These are phyloP conservation scores for Heterodera filipjevi DNA, from an alignment of 2,888 invertebrate species.

Conservation along the genomic window DNA sequence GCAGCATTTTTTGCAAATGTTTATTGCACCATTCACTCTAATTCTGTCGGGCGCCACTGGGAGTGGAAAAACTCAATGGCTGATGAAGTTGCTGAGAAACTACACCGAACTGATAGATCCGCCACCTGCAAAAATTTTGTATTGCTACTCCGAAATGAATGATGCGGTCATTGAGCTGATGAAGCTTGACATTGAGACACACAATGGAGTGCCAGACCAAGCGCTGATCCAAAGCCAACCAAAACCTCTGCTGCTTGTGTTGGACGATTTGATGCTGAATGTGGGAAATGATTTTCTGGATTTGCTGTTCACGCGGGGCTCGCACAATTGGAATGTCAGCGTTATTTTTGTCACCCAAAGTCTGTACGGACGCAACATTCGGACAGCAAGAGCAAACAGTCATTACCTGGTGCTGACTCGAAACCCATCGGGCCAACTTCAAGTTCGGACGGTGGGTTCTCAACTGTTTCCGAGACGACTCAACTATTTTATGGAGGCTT, in stretches of 20 bases:
- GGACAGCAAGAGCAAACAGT: conserved; percentile 27
- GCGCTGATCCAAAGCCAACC: conserved; percentile 5
- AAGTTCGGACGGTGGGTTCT: conserved; percentile 24
- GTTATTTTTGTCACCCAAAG: conserved; percentile 35
- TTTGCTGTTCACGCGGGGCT: conserved; percentile 26
- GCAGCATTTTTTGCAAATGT: too few relatives aligned
- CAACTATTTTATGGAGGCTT: conserved; percentile 27
- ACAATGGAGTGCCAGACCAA: conserved; percentile 21
- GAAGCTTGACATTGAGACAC: conserved; percentile 1
- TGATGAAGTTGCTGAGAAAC: conserved; percentile 6
- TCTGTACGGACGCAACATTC: conserved; percentile 22
- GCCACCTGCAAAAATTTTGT: conserved; percentile 17
- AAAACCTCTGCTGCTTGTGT: conserved; percentile 10
- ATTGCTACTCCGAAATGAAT: conserved; percentile 31
- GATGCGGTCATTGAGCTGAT: conserved; percentile 4
- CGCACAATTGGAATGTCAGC: conserved; percentile 33
- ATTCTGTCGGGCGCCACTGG: too few relatives aligned
- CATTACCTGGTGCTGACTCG: conserved; percentile 30
- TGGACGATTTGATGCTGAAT: conserved; percentile 34
- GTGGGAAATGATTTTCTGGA: conserved; percentile 26
- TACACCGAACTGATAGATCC: conserved; percentile 16
- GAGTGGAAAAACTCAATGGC: too few relatives aligned
- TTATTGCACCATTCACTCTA: too few relatives aligned
- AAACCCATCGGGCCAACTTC: conserved; percentile 27
- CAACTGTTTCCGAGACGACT: conserved; percentile 28